Conservation (phyloP, 2,113 vertebrate genomes). For the Gobius niger region DNA sequence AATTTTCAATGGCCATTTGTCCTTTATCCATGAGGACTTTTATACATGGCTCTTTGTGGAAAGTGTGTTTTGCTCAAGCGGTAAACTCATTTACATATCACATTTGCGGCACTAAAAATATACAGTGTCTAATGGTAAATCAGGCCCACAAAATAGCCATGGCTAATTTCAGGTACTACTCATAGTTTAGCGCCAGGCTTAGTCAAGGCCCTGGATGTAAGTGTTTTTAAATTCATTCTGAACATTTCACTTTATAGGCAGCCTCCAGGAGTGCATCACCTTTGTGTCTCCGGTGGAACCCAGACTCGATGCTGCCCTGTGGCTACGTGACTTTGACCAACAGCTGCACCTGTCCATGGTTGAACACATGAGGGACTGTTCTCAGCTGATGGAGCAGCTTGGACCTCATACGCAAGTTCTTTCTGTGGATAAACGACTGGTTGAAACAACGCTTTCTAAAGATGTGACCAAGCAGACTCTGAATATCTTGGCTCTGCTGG, state of each 20-base stretch:
- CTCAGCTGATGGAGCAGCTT: constrained; percentile 37
- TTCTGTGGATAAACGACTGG: neutral
- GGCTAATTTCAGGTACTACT: too few species aligned
- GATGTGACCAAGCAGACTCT: neutral
- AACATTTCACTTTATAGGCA: neutral
- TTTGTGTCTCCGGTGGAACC: constrained; percentile 68
- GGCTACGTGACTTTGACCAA: constrained; percentile 78
- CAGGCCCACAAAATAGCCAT: too few species aligned
- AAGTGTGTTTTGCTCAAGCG: too few species aligned
- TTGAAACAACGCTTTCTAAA: neutral
- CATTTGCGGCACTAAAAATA: too few species aligned
- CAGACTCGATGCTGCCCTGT: constrained; percentile 62
- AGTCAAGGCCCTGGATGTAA: too few species aligned
- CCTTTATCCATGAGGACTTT: too few species aligned
- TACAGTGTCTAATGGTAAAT: too few species aligned
- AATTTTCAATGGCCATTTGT: too few species aligned
- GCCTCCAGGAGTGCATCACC: constrained; percentile 71
- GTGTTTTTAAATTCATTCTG: too few species aligned
- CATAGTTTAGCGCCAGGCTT: too few species aligned
- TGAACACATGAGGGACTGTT: constrained; percentile 65
- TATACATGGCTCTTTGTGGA: too few species aligned
- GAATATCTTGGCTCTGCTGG: constrained; percentile 56
- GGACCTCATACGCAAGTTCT: constrained; percentile 12
- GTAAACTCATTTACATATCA: too few species aligned
- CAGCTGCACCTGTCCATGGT: constrained; percentile 67